Conservation (phyloP, 2,113 vertebrate genomes). For the Stegastes partitus region DNA sequence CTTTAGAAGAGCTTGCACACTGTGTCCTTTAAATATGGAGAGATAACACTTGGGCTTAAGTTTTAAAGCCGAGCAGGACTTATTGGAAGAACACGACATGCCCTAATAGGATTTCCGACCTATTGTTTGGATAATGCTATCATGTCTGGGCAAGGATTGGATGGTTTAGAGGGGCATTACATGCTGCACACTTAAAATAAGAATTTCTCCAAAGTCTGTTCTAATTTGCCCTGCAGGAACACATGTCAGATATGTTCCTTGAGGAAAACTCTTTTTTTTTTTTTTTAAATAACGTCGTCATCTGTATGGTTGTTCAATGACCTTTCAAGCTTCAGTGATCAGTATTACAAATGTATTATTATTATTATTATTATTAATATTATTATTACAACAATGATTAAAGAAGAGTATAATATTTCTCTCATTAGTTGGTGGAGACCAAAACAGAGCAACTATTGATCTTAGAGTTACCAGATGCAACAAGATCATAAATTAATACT, state of each 20-base stretch:
- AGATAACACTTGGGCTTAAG: constrained; percentile 42
- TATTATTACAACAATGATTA: too few relatives aligned
- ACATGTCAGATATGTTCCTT: neutral
- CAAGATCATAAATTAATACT: too few relatives aligned
- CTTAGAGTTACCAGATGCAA: too few relatives aligned
- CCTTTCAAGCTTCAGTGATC: neutral
- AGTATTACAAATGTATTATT: too few relatives aligned
- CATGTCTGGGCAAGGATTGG: constrained; percentile 36
- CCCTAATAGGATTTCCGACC: constrained; percentile 55
- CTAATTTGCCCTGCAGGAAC: neutral
- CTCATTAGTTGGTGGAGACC: too few relatives aligned
- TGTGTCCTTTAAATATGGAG: constrained; percentile 10
- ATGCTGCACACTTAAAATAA: constrained; percentile 26
- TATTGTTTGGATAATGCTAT: constrained; percentile 62
- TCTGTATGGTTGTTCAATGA: neutral
- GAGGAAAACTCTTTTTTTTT: neutral
- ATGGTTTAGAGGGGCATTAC: constrained; percentile 40
- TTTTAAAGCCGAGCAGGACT: constrained; percentile 45
- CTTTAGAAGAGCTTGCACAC: neutral
- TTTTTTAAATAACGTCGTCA: neutral
- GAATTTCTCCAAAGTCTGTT: neutral
- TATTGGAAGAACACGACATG: constrained; percentile 30
- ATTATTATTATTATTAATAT: too few relatives aligned
- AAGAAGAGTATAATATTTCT: too few relatives aligned
- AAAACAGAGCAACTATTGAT: too few relatives aligned